Base-by-base conservation (phyloP, 2,888 invertebrate species). In the Ischnus inquisitorius region DNA sequence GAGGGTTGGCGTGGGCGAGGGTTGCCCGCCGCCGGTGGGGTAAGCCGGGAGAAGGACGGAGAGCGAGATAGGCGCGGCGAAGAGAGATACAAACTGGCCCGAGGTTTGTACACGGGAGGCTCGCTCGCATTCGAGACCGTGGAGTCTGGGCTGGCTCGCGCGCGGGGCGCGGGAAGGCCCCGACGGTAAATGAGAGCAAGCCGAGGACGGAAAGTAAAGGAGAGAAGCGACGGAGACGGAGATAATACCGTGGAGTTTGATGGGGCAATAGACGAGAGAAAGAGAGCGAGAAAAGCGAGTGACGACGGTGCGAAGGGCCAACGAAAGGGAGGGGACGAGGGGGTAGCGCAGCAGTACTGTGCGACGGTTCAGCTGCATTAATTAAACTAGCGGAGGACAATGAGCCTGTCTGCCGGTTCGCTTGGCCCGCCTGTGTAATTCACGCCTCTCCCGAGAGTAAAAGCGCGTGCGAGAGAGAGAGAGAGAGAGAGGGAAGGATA, bases 321-420 rank as follows among this genome's bases (percentile, higher is more conserved):
- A 34, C 34, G 8, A 34, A 34, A 85, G 88, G 89, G 88, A 86
- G 88, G 85, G 90, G n/a, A n/a, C n/a, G n/a, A n/a, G n/a, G 90
- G 90, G 91, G 90, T 90, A 64, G 91, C 90, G 90, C 85, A 88
- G 88, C 28, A 71, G 83, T 85, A 88, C 39, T 87, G 87, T 88
- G 88, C 89, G 88, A 88, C 88, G 83, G 88, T 91, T 90, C 89
- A 89, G 92, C 91, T 92, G 93, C 92, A 93, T 93, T 93, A 93
- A 93, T 93, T 93, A 93, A 93, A 93, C 91, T 91, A 92, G 92
- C 90, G 89, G 90, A 92, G 92, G 92, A 93, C 93, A 93, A 93
- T 92, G 92, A 92, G 92, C 90, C 91, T 90, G 91, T 91, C 91
- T 89, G 88, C 89, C 85, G 90, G 85, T 82, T 82, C 80, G 84